Evolutionary conservation across 2,113 vertebrate species (phyloP).

Genomic region (Halcyon malimbica): DNA sequence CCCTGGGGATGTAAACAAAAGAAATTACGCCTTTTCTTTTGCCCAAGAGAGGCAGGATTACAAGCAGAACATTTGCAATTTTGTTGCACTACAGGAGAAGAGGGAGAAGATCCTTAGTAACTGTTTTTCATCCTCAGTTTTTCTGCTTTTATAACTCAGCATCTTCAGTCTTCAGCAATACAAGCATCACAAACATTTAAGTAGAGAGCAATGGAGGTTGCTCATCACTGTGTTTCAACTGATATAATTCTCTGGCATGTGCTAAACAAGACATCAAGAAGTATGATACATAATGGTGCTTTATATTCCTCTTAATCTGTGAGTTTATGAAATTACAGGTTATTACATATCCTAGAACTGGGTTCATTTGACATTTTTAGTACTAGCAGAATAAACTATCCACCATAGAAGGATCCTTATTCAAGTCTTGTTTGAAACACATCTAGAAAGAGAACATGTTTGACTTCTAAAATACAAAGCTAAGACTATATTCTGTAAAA

Average conservation of each 20-base stretch:
- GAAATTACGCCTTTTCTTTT: constrained; percentile 8
- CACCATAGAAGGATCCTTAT: background rate
- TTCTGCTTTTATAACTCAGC: background rate
- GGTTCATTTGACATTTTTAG: background rate
- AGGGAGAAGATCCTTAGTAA: background rate
- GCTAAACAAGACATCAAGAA: background rate
- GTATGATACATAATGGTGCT: background rate
- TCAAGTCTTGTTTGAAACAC: background rate
- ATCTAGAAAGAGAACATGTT: background rate
- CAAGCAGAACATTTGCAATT: constrained; percentile 21
- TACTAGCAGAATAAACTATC: background rate
- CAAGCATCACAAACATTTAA: background rate
- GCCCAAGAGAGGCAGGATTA: constrained; percentile 8
- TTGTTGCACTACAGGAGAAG: background rate
- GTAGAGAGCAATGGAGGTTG: background rate
- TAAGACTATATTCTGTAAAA: background rate
- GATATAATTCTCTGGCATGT: background rate
- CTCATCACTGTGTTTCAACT: background rate
- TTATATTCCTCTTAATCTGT: background rate
- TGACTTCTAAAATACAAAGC: background rate
- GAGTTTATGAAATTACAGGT: background rate
- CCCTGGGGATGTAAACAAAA: constrained; percentile 54
- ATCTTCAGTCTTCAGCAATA: background rate
- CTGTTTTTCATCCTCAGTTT: background rate
- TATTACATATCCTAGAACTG: background rate